Base-by-base conservation (phyloP, 1,140 invertebrate species). In the Campoletis sonorensis region DNA sequence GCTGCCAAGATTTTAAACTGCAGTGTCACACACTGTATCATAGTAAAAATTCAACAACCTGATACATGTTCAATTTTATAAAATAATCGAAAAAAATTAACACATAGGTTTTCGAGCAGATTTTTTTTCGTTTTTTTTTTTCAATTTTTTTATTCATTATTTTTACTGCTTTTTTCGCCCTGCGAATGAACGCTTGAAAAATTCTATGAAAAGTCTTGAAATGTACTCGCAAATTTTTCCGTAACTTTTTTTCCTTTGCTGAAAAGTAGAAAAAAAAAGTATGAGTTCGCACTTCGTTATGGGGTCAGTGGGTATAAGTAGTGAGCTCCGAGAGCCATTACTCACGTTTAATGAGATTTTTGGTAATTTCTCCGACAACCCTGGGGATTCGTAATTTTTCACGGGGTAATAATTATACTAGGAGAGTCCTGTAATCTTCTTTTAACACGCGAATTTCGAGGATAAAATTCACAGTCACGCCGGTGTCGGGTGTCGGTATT, bases 281-380 rank as follows among this genome's bases (percentile, higher is more conserved):
- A 64, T 26, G 61, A 26, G 23, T 64, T 64, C 23, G n/a, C 23
- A 26, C 23, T 64, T 23, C 21, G n/a, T 26, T 26, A 26, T 26
- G n/a, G 11, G n/a, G 23, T 64, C 61, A 64, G 21, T 64, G 21
- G 61, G 21, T 64, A 54, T 64, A 64, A 64, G 61, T 27, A 26
- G 61, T 11, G 23, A 64, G 61, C 61, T 4, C n/a, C n/a, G 23
- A 64, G 61, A 26, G 61, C 21, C 61, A 64, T 64, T 64, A 64
- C 21, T 64, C 61, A 64, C 11, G 61, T 64, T 64, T 64, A 64
- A 64, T 64, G 61, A 64, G 61, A 64, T 64, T 64, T 64, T 64
- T 64, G n/a, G 61, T 26, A 26, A 64, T 64, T 23, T 26, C 61
- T 26, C 61, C 61, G 61, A 26, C 21, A 64, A 64, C 23, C n/a